A percentile compares a stretch with the other conserved stretches of the same genome.
Conservation (phyloP, 2,113 vertebrate genomes). For the Sminthopsis crassicaudata region DNA sequence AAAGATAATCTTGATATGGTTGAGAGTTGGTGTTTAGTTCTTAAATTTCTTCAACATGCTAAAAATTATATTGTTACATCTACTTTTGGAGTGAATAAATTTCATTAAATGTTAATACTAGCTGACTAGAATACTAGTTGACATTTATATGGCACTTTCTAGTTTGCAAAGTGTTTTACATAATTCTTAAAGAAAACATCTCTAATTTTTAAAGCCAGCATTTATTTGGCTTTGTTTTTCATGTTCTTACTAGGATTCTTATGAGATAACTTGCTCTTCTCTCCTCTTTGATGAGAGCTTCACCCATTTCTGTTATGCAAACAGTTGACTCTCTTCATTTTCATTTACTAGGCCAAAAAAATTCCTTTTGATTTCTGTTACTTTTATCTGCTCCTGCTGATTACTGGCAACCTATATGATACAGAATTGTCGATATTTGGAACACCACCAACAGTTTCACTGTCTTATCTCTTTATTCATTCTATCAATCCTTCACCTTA, state of each 20-base stretch:
- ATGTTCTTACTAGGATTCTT: background rate
- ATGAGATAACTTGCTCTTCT: background rate
- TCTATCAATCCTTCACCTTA: background rate
- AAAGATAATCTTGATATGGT: background rate
- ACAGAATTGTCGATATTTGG: background rate
- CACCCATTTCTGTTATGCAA: background rate
- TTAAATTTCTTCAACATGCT: background rate
- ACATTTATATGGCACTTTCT: background rate
- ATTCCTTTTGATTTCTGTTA: background rate
- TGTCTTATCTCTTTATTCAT: background rate
- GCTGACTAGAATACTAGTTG: background rate
- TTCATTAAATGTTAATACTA: background rate
- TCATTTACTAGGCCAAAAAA: background rate
- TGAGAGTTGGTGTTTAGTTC: background rate
- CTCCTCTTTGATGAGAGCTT: background rate
- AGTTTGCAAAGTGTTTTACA: background rate
- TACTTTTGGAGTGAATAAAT: background rate
- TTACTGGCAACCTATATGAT: background rate
- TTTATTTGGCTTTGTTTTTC: background rate
- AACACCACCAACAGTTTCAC: background rate
- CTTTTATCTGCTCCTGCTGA: background rate
- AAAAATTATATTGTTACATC: background rate
- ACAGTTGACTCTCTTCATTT: background rate
- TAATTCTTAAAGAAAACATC: background rate
- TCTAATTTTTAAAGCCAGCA: background rate